Percentiles rank a stretch among this genome's conserved stretches.
These are phyloP conservation scores for Phortica magna DNA, from an alignment of 2,888 invertebrate species.

Conservation along the genomic window DNA sequence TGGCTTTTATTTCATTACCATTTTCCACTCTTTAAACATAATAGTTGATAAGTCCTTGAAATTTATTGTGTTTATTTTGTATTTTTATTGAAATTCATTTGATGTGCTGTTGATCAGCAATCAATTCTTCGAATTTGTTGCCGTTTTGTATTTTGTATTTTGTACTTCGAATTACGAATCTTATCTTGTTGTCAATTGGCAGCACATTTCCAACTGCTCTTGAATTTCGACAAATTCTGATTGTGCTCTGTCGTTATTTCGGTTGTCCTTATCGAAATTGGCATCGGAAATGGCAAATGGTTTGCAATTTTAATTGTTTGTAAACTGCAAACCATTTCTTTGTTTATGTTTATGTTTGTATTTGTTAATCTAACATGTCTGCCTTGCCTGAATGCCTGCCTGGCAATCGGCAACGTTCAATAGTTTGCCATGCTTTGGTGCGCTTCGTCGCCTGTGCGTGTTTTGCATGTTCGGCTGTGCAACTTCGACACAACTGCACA, in stretches of 20 bases:
- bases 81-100: constrained; percentile 7
- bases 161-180: background rate
- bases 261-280: constrained; percentile 19
- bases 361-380: constrained; percentile 41
- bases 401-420: background rate
- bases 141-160: too few relatives aligned
- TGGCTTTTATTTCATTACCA: constrained; percentile 26
- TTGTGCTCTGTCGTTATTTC: background rate
- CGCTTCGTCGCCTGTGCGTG: constrained; percentile 27
- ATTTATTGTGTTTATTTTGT: background rate
- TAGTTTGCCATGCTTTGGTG: constrained; percentile 1
- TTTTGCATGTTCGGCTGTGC: constrained; percentile 19
- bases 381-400: background rate
- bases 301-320: constrained; percentile 70
- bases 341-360: constrained; percentile 59
- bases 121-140: too few relatives aligned
- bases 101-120: too few relatives aligned
- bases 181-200: background rate
- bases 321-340: constrained; percentile 49
- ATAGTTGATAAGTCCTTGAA: constrained; percentile 3
- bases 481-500: constrained; percentile 11
- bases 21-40: background rate
- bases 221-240: background rate
- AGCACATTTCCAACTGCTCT: background rate
- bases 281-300: constrained; percentile 39